Percentiles rank a stretch among this genome's conserved stretches.
Conservation (phyloP, 2,797 vertebrate genomes). For the Karalla daura region DNA sequence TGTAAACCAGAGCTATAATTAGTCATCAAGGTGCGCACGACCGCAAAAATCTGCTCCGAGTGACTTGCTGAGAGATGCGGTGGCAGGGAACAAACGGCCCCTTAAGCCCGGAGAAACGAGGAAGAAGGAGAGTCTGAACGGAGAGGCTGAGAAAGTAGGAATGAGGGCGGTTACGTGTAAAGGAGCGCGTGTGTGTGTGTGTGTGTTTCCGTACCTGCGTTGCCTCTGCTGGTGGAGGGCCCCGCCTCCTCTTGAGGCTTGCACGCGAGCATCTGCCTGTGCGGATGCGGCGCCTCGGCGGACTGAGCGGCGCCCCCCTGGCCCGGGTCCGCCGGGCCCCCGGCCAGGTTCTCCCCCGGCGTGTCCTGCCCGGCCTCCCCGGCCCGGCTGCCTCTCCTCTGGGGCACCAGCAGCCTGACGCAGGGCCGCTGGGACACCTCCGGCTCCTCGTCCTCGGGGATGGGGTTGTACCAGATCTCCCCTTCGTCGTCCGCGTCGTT, state of each 20-base stretch:
- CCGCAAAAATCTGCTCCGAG: constrained; percentile 40
- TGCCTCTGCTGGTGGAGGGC: constrained; percentile 69
- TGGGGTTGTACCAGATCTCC: constrained; percentile 99
- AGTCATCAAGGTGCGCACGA: constrained; percentile 34
- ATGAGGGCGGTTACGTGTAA: too few species aligned
- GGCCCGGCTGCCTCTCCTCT: constrained; percentile 59
- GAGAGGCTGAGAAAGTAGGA: constrained; percentile 4
- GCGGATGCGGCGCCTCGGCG: constrained; percentile 79
- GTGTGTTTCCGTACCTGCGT: constrained; percentile 84
- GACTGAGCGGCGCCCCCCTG: constrained; percentile 75
- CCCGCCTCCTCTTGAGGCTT: constrained; percentile 85
- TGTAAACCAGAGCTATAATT: constrained; percentile 54
- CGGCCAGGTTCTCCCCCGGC: constrained; percentile 13
- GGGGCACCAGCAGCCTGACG: constrained; percentile 47
- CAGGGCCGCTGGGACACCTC: constrained; percentile 44
- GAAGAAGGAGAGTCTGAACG: constrained; percentile 4
- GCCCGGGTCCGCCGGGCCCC: constrained; percentile 64
- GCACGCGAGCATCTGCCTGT: constrained; percentile 80
- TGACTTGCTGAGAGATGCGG: constrained; percentile 30
- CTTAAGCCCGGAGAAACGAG: too few species aligned
- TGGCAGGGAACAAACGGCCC: constrained; percentile 25
- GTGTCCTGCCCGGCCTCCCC: too few species aligned
- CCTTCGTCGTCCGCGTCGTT: constrained; percentile 95
- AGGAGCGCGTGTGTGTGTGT: constrained; percentile 2
- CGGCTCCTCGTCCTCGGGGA: constrained; percentile 93